Conservation (phyloP, 1,140 invertebrate genomes). For the Pseudomyrmex sp. region DNA sequence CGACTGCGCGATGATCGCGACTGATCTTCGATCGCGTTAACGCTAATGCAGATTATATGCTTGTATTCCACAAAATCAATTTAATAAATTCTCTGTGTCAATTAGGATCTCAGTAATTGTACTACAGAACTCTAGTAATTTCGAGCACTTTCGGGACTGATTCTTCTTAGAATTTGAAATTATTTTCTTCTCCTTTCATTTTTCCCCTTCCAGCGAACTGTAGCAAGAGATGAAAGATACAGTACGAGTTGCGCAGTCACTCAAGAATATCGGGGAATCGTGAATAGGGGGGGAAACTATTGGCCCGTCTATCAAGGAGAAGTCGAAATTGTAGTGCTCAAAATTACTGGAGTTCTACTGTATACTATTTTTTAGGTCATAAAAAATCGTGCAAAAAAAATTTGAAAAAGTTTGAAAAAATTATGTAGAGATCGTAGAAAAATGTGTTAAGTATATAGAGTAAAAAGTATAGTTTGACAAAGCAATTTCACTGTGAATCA, state of each 20-base stretch:
- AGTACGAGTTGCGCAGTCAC: too few relatives aligned
- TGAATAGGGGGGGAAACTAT: too few relatives aligned
- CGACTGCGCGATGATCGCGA: background rate
- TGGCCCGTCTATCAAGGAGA: too few relatives aligned
- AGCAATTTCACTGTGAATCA: background rate
- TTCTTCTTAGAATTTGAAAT: too few relatives aligned
- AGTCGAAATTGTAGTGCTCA: too few relatives aligned
- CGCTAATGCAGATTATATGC: background rate
- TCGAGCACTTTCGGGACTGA: too few relatives aligned
- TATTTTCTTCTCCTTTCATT: too few relatives aligned
- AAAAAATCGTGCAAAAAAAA: background rate
- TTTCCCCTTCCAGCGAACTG: too few relatives aligned
- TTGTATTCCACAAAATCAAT: background rate
- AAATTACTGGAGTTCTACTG: too few relatives aligned
- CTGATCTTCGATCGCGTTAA: constrained; percentile 10
- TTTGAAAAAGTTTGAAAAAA: background rate
- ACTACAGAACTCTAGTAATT: too few relatives aligned
- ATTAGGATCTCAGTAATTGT: background rate
- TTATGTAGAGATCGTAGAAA: background rate
- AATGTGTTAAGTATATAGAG: background rate
- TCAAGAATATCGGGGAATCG: too few relatives aligned
- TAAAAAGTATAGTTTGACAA: background rate
- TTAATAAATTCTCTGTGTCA: background rate
- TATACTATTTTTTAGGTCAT: background rate
- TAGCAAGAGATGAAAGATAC: too few relatives aligned